A percentile compares a stretch with the other conserved stretches of the same genome.
Conservation (phyloP, 2,888 invertebrate species). For the Ophioninae sp. region DNA sequence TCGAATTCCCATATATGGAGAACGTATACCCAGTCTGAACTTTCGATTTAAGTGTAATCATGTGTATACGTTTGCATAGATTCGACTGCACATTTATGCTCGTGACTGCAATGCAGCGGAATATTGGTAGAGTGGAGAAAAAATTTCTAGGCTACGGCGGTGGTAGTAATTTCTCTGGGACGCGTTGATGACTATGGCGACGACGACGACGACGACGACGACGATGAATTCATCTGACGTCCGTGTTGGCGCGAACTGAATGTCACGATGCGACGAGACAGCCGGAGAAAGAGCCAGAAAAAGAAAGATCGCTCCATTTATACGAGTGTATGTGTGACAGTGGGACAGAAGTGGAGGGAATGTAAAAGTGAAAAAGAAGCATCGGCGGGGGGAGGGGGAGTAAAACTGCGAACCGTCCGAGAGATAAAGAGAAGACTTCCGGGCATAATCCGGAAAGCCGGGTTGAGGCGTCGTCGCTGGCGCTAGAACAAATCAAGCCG, state of each 20-base stretch:
- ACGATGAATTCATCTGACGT: slow-evolving; percentile 55
- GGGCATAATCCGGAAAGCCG: slow-evolving; percentile 78
- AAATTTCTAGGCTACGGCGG: slow-evolving; percentile 44
- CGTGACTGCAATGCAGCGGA: neutral
- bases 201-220: slow-evolving; percentile 47
- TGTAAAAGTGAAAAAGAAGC: slow-evolving; percentile 18
- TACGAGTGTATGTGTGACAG: slow-evolving; percentile 37
- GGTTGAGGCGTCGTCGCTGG: slow-evolving; percentile 69
- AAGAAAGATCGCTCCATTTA: slow-evolving; percentile 30
- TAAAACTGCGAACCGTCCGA: slow-evolving; percentile 49
- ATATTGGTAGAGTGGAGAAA: slow-evolving; percentile 14
- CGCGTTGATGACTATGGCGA: slow-evolving; percentile 58
- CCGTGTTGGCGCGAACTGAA: slow-evolving; percentile 52
- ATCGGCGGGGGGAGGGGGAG: slow-evolving; percentile 12
- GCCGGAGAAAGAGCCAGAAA: slow-evolving; percentile 10
- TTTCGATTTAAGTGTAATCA: slow-evolving; percentile 5
- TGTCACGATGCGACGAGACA: slow-evolving; percentile 49
- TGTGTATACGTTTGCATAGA: too few relatives aligned
- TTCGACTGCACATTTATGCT: neutral
- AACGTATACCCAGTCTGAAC: slow-evolving; percentile 1
- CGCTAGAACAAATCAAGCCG: slow-evolving; percentile 79
- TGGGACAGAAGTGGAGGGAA: slow-evolving; percentile 45
- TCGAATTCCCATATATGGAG: neutral
- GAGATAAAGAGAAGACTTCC: slow-evolving; percentile 79
- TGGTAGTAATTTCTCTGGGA: slow-evolving; percentile 54